Evolutionary conservation across 1,140 invertebrate genomes (phyloP), one percentile per base, ranked within the genome.

Genomic region (Formica exsecta): DNA sequence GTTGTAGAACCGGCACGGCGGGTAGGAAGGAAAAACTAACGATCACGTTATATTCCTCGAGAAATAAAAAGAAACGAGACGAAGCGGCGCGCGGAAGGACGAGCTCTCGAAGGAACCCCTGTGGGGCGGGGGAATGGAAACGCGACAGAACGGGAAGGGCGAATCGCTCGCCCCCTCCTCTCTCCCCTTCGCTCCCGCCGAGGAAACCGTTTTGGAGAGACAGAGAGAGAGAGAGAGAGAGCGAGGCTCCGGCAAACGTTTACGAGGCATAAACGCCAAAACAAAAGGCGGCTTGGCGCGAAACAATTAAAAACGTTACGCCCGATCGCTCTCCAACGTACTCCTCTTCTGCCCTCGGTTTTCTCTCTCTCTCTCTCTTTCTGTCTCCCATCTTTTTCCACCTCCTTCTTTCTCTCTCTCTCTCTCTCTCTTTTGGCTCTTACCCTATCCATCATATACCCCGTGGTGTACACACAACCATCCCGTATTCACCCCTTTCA

Each of bases 271-370:
- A 94, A 94, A 94, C 93, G 93, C 92, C 92, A 92, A 94, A 95
- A 95, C 94, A 94, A 94, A 95, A 94, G 94, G 89, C 91, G 93
- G 90, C 93, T 93, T 92, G 92, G 93, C 91, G 92, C 92, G 94
- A 94, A 95, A 95, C 94, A 94, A 95, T 95, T 95, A 95, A 95
- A 95, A 95, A 95, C 94, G 93, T 95, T 94, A 94, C 94, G 94
- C 94, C 94, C 93, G 92, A 95, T 95, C 94, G 94, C 94, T 93
- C 89, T 91, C 90, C 87, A 91, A 81, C 92, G 90, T 91, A 91
- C 89, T 89, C 90, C 89, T 90, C 88, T 87, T 90, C 44, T 80
- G 51, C 68, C 85, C 87, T 84, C 86, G 59, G 61, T 65, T 65
- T 59, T 41, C 41, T 38, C 59, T 77, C 48, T 36, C 59, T 68